Conservation (phyloP, 2,888 invertebrate species). For the Phasia obesa region DNA sequence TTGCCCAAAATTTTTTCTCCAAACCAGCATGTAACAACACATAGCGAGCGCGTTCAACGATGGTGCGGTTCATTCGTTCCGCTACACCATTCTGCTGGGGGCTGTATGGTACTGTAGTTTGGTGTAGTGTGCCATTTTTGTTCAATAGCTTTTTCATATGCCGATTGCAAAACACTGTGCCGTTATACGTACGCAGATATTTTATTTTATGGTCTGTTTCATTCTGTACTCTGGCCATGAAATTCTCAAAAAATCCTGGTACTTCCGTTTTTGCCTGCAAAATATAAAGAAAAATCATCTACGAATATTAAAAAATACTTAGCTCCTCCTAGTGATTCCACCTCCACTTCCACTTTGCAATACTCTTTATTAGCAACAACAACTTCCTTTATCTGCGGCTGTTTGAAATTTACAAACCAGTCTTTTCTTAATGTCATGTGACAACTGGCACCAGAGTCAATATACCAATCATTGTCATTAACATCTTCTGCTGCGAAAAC, state of each 20-base stretch:
- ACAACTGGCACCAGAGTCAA: neutral
- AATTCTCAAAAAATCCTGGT: no score
- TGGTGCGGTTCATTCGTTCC: slow-evolving; percentile 37
- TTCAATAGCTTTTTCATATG: no score
- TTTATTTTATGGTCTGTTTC: no score
- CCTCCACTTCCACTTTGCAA: slow-evolving; percentile 31
- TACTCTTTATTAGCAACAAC: slow-evolving; percentile 33
- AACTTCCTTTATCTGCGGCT: slow-evolving; percentile 13
- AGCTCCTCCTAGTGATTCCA: neutral
- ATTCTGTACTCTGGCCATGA: no score
- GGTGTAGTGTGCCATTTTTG: slow-evolving; percentile 74
- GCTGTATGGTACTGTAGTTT: slow-evolving; percentile 75
- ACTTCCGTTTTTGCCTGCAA: no score
- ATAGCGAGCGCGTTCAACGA: slow-evolving; percentile 27
- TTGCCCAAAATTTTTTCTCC: slow-evolving; percentile 50
- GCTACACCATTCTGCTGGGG: slow-evolving; percentile 77
- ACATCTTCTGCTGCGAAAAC: neutral
- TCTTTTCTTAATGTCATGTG: slow-evolving; percentile 6
- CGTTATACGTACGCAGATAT: no score
- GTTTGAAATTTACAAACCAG: slow-evolving; percentile 11
- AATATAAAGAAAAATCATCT: no score
- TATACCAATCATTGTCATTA: neutral
- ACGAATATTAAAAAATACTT: neutral
- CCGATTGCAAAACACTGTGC: slow-evolving; percentile 75
- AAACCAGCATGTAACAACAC: slow-evolving; percentile 23